Evolutionary conservation across 2,888 invertebrate genomes (phyloP).

Genomic region (Crematogaster levior): DNA sequence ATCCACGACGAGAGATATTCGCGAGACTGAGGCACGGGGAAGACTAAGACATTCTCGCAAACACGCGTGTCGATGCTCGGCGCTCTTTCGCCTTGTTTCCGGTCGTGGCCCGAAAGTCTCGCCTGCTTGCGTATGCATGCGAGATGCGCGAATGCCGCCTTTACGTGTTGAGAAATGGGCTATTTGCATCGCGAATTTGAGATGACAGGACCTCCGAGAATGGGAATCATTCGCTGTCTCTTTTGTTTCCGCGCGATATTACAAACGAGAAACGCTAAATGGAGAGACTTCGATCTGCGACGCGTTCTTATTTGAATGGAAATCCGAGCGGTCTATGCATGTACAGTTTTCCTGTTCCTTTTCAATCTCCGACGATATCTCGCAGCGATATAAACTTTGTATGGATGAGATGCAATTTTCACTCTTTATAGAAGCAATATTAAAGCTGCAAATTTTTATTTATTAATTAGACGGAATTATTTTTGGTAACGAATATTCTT

Average conservation of each 20-base stretch:
- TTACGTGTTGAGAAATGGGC: conserved; percentile 55
- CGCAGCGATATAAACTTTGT: background rate
- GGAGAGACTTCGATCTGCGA: conserved; percentile 38
- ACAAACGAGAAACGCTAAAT: conserved; percentile 38
- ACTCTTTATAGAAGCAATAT: background rate
- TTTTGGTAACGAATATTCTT: background rate
- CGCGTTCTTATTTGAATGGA: conserved; percentile 37
- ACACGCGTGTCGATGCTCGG: conserved; percentile 52
- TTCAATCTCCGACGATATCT: conserved; percentile 8
- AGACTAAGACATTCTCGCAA: conserved; percentile 36
- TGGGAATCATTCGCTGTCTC: background rate
- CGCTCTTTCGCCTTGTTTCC: conserved; percentile 3
- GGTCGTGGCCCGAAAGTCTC: conserved; percentile 24
- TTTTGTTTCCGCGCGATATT: conserved; percentile 32
- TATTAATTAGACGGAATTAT: background rate
- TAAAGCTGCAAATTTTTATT: background rate
- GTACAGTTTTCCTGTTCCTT: background rate
- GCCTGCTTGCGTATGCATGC: conserved; percentile 61
- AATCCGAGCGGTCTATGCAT: background rate
- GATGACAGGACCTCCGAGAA: conserved; percentile 20
- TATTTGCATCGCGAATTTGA: conserved; percentile 41
- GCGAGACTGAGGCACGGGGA: conserved; percentile 41
- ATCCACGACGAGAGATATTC: conserved; percentile 57
- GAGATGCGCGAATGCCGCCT: conserved; percentile 48
- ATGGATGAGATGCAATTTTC: background rate